Base-by-base conservation (phyloP, 1,140 invertebrate species). In the Apis laboriosa region DNA sequence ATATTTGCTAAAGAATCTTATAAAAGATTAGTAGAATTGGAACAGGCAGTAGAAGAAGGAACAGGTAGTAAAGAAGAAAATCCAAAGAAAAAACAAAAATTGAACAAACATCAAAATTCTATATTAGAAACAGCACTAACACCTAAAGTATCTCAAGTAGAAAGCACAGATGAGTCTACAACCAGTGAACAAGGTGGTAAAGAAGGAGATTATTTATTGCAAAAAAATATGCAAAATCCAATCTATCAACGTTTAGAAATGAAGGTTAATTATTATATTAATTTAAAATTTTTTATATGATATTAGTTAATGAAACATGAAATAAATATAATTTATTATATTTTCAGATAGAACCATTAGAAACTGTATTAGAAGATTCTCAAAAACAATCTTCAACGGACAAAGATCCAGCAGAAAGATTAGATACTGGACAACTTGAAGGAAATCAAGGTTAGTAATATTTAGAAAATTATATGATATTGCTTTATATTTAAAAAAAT, bases 1-100 rank as follows among this genome's bases (percentile, higher is more conserved):
- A 92, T 93, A 66, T 93, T 93, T 58, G 88, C 90, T 12, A 92
- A 92, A 53, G 92, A 93, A 63, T 93, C 92, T 1, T 93, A 91
- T n/a, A 93, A 92, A 74, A 90, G 88, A 74, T 68, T 93, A 34
- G 88, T 88, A 0, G 91, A 93, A 19, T 74, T 91, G 9, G 91
- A 92, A 17, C 89, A 91, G 15, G 80, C 82, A 9, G 87, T 89
- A 11, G 80, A 88, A 0, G 90, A 91, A 9, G 88, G 89, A 64
- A 58, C 58, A 7, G 15, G 74, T 1, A 24, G 79, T 9, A 83
- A 86, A 21, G 90, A 93, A 12, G 90, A 91, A 17, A 67, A 84
- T 21, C 86, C 90, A 15, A 92, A 91, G 55, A 93, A 93, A 43
- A 93, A 92, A 55, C 91, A 92, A 49, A 93, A 92, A 78, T 43